These are phyloP conservation scores for Drosophila insularis DNA, from an alignment of 1,140 invertebrate genomes.

Conservation along the genomic window DNA sequence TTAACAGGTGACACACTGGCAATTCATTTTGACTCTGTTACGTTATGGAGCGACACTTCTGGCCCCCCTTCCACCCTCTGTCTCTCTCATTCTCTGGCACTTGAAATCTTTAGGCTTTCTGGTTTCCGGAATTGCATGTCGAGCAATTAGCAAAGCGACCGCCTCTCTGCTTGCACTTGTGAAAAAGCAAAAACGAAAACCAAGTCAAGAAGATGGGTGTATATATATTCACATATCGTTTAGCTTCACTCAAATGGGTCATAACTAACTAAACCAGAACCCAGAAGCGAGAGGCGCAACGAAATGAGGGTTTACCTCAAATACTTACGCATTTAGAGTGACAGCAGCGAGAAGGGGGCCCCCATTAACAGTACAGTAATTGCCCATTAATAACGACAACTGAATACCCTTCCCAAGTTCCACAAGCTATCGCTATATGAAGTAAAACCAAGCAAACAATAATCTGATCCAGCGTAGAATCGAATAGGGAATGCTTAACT, in stretches of 20 bases:
- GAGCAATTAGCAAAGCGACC: conserved; percentile 58
- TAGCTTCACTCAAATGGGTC: conserved; percentile 64
- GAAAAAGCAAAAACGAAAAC: conserved; percentile 17
- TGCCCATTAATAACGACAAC: background rate
- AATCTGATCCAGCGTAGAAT: too few species aligned
- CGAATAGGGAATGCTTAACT: too few species aligned
- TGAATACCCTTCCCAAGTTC: background rate
- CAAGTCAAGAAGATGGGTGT: background rate
- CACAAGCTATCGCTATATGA: too few species aligned
- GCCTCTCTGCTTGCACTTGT: conserved; percentile 35
- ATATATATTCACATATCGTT: conserved; percentile 38
- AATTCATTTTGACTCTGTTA: conserved; percentile 44
- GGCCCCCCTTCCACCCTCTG: conserved; percentile 7
- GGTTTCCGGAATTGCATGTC: conserved; percentile 34
- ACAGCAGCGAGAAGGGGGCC: background rate
- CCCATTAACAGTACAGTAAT: background rate
- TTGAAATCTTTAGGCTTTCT: background rate
- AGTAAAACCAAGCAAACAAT: too few species aligned
- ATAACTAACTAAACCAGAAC: conserved; percentile 63
- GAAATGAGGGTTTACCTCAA: conserved; percentile 24
- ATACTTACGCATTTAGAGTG: conserved; percentile 6
- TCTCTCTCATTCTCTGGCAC: too few species aligned
- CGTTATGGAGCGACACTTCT: conserved; percentile 55
- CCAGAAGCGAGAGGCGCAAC: conserved; percentile 14
- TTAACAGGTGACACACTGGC: conserved; percentile 1